These are phyloP conservation scores for Heteromurus nitidus DNA, from an alignment of 2,888 invertebrate species.

Conservation along the genomic window DNA sequence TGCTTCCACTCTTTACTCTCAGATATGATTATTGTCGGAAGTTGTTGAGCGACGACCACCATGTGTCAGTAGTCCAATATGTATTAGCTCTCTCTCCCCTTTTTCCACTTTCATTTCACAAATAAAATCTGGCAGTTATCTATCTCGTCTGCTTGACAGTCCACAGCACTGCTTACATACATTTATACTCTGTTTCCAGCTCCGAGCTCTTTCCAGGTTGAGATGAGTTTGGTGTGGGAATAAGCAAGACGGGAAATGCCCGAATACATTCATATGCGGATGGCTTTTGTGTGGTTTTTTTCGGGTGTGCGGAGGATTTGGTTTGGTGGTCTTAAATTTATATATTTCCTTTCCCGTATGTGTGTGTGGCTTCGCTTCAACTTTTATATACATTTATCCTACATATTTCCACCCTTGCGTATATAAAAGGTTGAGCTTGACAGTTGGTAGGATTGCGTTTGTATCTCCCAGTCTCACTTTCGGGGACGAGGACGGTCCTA, in stretches of 20 bases:
- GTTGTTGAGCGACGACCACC: conserved; percentile 25
- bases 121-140: conserved; percentile 34
- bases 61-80: conserved; percentile 3
- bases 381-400: conserved; percentile 5
- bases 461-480: conserved; percentile 2
- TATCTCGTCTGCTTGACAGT: not conserved
- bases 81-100: not conserved
- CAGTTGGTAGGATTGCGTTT: not conserved
- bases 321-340: conserved; percentile 38
- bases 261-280: not conserved
- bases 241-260: not conserved
- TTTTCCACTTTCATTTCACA: conserved; percentile 9
- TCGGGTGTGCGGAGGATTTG: conserved; percentile 30
- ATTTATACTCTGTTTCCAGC: not conserved
- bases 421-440: not conserved
- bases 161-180: not conserved
- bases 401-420: not conserved
- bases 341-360: conserved; percentile 43
- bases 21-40: conserved; percentile 23
- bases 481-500: not conserved
- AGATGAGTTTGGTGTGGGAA: not conserved
- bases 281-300: conserved; percentile 26
- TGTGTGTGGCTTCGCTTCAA: conserved; percentile 22
- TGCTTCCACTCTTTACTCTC: not conserved
- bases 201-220: not conserved